Evolutionary conservation across 2,113 vertebrate genomes (phyloP), one percentile per base, ranked within the genome.

Genomic region (Mastomys natalensis): DNA sequence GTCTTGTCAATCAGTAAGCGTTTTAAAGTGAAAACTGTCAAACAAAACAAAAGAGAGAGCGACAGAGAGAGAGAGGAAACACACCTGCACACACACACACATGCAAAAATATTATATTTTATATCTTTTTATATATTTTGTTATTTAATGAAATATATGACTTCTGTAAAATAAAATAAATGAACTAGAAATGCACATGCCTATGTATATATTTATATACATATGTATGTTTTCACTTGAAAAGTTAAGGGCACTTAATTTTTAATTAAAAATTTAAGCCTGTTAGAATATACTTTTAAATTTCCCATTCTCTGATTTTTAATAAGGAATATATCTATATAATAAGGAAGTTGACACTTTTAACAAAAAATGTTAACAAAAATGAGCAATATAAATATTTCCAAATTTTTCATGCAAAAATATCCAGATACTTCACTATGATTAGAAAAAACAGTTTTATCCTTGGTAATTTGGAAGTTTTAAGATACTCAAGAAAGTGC

Each of bases 401-500:
- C 5, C 12, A 93, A 95, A 48, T 93, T 84, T 78, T 64, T 51
- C 37, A 70, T 45, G 19, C 11, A 84, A 90, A 94, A 91, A 76
- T 62, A 85, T 51, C 80, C 22, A 73, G 26, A 58, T 7, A 73
- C 4, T 51, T 40, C 84, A 58, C 26, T 40, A 78, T 86, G 24
- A 53, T 77, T 95, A 81, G n/a, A 64, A 85, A 70, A 11, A 5
- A 3, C 40, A n/a, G 40, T 16, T 43, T 31, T 45, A 53, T 90
- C 24, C 70, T 6, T 80, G 86, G 70, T 17, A 6, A 86, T 74
- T 92, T 91, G 53, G 34, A 43, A 91, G 45, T n/a, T 89, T 55
- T 73, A 43, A 90, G 1, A n/a, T 86, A 88, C 66, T 53, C 81
- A 22, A 80, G 70, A 72, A 66, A 87, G 43, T n/a, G 0, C 87